Base-by-base conservation (phyloP, 2,888 invertebrate species). In the Limnephilus marmoratus region DNA sequence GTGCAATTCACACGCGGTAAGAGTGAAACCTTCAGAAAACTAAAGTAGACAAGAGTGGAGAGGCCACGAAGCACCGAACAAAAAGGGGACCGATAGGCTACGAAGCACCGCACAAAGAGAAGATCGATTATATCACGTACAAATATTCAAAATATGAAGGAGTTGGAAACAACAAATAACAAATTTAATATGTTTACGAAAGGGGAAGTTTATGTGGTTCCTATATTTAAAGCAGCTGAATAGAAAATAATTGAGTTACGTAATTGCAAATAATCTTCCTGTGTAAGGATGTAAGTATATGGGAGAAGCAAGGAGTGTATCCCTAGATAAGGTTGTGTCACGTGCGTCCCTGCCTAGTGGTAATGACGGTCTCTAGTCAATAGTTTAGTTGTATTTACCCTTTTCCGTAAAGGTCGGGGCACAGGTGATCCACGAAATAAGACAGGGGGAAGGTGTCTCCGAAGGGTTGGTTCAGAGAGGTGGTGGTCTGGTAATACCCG, bases 401-500 rank as follows among this genome's bases (percentile, higher is more conserved):
- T 31, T 92, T 53, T 80, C 92, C 92, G 85, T 34, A 92, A 29
- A 92, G 41, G 91, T 92, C 92, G 34, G 90, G 90, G 53, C 92
- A 92, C 3, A 91, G 1, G 29, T 92, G 81, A 12, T 92, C 89
- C 3, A 34, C 88, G 81, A 95, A 97, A 94, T 95, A 97, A 86
- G 95, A 95, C n/a, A 97, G 90, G 0, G 96, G 96, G 18, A 96
- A 95, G 0, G 95, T 94, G 87, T 94, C 95, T 24, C 97, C 97
- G 95, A 98, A 98, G 0, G 97, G 97, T 93, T 97, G 97, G 0
- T 95, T 94, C 0, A 94, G 89, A 18, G 97, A 96, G 93, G 95
- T 96, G 0, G 98, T 97, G 3, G 97, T 97, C 95, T 98, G 98
- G 95, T 97, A 98, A 96, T 97, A 98, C 91, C 98, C 98, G 95